A percentile compares a stretch with the other conserved stretches of the same genome.
Conservation (phyloP, 2,113 vertebrate genomes). For the Rhinoptilus africanus region DNA sequence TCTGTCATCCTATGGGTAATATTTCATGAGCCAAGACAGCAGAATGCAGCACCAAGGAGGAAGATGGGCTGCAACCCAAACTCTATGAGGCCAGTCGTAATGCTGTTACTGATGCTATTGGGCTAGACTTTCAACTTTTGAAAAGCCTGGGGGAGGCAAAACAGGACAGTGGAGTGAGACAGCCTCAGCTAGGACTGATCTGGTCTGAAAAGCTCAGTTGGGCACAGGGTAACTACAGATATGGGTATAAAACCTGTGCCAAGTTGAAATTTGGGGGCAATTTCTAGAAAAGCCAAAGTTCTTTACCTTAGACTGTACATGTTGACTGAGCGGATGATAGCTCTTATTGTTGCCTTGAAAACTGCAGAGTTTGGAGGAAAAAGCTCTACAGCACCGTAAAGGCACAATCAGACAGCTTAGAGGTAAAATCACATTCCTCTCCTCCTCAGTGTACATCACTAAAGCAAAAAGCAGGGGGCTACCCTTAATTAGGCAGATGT, state of each 20-base stretch:
- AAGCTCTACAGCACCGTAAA: not conserved
- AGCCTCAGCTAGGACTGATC: not conserved
- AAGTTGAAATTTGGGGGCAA: not conserved
- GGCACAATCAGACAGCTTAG: not conserved
- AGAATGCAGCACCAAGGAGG: not conserved
- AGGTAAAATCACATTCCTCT: not conserved
- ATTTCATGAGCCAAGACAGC: not conserved
- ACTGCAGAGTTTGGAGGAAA: not conserved
- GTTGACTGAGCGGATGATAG: not conserved
- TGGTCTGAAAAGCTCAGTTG: not conserved
- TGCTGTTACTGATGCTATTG: not conserved
- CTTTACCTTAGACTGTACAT: not conserved
- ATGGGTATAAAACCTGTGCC: not conserved
- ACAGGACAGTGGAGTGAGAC: not conserved
- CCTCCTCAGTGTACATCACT: not conserved
- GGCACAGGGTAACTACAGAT: not conserved
- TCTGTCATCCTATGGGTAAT: not conserved
- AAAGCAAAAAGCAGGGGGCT: not conserved
- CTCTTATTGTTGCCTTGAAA: not conserved
- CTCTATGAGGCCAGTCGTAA: not conserved
- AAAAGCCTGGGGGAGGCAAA: not conserved
- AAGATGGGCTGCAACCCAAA: not conserved
- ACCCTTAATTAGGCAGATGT: not conserved
- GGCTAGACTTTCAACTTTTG: not conserved
- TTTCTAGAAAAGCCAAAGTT: not conserved